Base-by-base conservation (phyloP, 1,140 invertebrate species). In the Caenorhabditis brenneri region DNA sequence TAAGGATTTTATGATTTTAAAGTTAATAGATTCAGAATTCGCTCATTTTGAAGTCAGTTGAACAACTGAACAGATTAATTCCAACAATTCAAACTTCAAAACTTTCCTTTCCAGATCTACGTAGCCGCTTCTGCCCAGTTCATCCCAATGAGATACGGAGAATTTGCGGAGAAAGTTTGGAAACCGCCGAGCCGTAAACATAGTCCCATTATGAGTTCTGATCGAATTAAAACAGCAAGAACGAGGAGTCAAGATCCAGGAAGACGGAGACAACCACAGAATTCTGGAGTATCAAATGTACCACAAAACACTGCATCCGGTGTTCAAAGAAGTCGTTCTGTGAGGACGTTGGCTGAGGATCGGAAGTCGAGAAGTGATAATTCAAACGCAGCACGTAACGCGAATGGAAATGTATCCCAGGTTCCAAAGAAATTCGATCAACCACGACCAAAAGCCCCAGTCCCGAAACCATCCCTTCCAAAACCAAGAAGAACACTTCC, bases 261-360 rank as follows among this genome's bases (percentile, higher is more conserved):
- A 42, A 74, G n/a, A 42, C 19, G 36, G 3, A 39, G 65, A 74
- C 65, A 74, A 19, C 36, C 65, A 19, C 36, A 39, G 65, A 74
- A 74, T 27, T 74, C 65, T 19, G 58, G 58, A 36, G 31, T 9
- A 16, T 19, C 29, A 0, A 33, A 29, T 5, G 27, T 19, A 0
- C 15, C 48, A 16, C 48, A 51, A 51, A 36, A 36, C 0, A 42
- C 65, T 27, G 65, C 29, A 24, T 65, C n/a, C 36, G 29, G 58
- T 65, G 65, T 74, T 39, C 65, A 74, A 9, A 74, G 65, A 24
- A 74, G 65, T 74, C 65, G 65, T 19, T 74, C 65, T 12, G 65
- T 74, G 0, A 74, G 36, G n/a, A 74, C 36, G 2, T 31, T 74
- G 19, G 65, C 36, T 0, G 65, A 74, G n/a, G 65, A 74, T 46